These are phyloP conservation scores for Lophius americanus DNA, from an alignment of 2,797 vertebrate species.

Conservation along the genomic window DNA sequence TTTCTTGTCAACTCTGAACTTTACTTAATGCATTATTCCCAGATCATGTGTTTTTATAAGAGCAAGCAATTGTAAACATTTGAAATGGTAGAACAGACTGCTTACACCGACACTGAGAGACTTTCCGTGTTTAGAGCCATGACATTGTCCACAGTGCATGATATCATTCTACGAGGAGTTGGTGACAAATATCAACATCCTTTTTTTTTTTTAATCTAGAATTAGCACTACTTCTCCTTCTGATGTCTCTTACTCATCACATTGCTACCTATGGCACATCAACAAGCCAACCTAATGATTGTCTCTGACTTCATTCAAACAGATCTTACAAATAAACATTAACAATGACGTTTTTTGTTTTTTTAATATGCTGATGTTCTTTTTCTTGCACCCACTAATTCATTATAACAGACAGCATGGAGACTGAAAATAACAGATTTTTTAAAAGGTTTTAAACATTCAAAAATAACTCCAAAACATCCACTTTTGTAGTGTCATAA, in stretches of 20 bases:
- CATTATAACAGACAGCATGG: slow-evolving; percentile 76
- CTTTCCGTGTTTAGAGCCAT: slow-evolving; percentile 48
- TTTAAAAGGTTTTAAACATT: slow-evolving; percentile 71
- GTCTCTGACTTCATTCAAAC: slow-evolving; percentile 69
- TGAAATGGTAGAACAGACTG: slow-evolving; percentile 69
- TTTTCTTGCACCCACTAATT: slow-evolving; percentile 63
- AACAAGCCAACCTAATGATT: slow-evolving; percentile 80
- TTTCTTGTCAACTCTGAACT: slow-evolving; percentile 65
- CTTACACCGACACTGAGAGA: slow-evolving; percentile 58
- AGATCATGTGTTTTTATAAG: slow-evolving; percentile 55
- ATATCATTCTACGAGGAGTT: slow-evolving; percentile 49
- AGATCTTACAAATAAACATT: slow-evolving; percentile 72
- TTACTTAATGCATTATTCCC: slow-evolving; percentile 74
- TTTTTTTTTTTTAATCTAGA: slow-evolving; percentile 32
- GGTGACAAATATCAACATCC: slow-evolving; percentile 44
- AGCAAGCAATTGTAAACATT: slow-evolving; percentile 81
- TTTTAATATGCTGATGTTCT: slow-evolving; percentile 38
- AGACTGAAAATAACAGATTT: slow-evolving; percentile 58
- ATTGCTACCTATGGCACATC: slow-evolving; percentile 71
- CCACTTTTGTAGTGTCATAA: slow-evolving; percentile 71
- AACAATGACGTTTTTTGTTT: slow-evolving; percentile 40
- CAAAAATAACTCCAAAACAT: slow-evolving; percentile 77
- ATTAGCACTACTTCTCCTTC: slow-evolving; percentile 40
- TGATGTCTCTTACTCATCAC: slow-evolving; percentile 46
- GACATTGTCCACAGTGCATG: slow-evolving; percentile 62